Percentiles rank a stretch among this genome's conserved stretches.
phyloP scores from a whole-genome alignment of 2,797 vertebrate species.

The Coendou prehensilis region DNA sequence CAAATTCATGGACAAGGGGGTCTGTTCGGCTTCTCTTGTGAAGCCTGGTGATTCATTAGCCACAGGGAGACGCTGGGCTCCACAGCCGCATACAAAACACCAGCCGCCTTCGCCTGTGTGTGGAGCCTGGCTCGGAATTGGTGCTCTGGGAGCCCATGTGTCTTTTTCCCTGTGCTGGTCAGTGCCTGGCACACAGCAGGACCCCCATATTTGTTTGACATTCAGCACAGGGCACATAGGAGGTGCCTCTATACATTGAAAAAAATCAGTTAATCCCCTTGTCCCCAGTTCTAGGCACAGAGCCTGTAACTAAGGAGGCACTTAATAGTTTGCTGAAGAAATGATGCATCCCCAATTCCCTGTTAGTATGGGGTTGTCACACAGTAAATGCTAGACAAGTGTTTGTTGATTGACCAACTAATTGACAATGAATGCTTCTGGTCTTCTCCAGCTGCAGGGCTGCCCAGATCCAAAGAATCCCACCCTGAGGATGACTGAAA shows the following conservation, averaged over 20 bases:
- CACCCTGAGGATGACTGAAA: not conserved
- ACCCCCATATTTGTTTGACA: not conserved
- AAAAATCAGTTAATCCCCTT: not conserved
- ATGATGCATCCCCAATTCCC: not conserved
- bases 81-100: constrained; percentile 18
- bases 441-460: not conserved
- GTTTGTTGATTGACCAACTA: not conserved
- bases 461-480: not conserved
- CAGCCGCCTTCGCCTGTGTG: accelerated
- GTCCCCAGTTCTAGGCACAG: not conserved
- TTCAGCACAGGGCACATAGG: not conserved
- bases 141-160: not conserved
- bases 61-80: constrained; percentile 69
- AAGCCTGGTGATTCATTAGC: constrained; percentile 73
- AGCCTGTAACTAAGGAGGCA: not conserved
- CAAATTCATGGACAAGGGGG: constrained; percentile 82
- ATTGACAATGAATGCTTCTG: not conserved
- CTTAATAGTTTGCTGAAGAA: not conserved
- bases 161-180: not conserved
- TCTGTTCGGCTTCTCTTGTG: constrained; percentile 69
- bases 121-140: not conserved
- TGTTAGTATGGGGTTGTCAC: not conserved
- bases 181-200: not conserved
- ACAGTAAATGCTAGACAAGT: not conserved
- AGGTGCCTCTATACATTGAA: not conserved